Evolutionary conservation across 2,888 invertebrate genomes (phyloP).

Genomic region (Leptothorax acervorum): DNA sequence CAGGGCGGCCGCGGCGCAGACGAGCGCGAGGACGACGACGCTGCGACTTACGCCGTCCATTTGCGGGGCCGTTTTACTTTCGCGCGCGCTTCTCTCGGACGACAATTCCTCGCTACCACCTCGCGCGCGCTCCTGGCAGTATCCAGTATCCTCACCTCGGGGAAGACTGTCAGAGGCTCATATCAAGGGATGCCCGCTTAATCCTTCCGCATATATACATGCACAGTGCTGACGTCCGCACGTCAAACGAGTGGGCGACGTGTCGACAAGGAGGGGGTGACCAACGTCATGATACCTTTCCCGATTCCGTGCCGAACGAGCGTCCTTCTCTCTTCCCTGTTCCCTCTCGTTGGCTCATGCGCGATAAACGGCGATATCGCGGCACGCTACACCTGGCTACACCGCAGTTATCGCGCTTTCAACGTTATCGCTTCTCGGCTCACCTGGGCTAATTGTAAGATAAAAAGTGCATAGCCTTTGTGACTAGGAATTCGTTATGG

Average conservation of each 20-base stretch:
- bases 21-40: conserved; percentile 24
- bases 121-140: background rate
- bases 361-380: conserved; percentile 7
- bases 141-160: background rate
- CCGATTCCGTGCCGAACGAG: background rate
- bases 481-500: background rate
- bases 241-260: background rate
- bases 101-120: background rate
- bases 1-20: conserved; percentile 47
- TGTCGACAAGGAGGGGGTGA: background rate
- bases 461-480: too few species aligned
- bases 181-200: background rate
- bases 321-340: background rate
- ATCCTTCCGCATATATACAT: conserved; percentile 9
- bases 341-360: background rate
- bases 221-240: conserved; percentile 33
- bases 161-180: conserved; percentile 36
- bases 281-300: too few species aligned
- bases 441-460: too few species aligned
- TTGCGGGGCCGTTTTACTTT: background rate
- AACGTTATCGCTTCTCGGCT: background rate
- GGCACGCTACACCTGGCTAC: background rate
- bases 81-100: background rate
- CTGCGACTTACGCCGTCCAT: conserved; percentile 19
- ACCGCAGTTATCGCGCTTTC: background rate